Conservation (phyloP, 2,888 invertebrate genomes). For the Pristionchus exspectatus region DNA sequence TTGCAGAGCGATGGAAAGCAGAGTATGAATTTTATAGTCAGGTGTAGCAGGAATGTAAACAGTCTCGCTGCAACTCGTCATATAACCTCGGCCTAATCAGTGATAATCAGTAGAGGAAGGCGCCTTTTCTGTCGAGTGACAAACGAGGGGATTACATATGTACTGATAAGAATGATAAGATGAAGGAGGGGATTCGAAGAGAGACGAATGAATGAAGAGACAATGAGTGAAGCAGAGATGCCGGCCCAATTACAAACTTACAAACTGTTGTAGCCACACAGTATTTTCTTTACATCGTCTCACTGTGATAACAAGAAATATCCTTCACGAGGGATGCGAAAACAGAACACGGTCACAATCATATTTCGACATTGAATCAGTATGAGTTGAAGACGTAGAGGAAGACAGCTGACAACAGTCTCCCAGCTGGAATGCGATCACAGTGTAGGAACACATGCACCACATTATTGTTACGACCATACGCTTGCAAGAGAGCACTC, state of each 20-base stretch:
- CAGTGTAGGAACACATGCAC: background rate
- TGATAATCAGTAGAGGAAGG: slow-evolving; percentile 29
- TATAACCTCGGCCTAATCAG: slow-evolving; percentile 21
- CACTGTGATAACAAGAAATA: background rate
- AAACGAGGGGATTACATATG: slow-evolving; percentile 43
- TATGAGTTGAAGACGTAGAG: too few species aligned
- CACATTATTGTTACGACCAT: too few species aligned
- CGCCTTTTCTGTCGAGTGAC: slow-evolving; percentile 2
- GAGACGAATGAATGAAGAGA: background rate
- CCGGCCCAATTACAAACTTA: background rate
- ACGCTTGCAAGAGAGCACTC: too few species aligned
- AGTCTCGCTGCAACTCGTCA: background rate
- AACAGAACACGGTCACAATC: background rate
- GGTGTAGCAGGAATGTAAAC: background rate
- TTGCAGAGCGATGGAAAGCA: background rate
- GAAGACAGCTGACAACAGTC: too few species aligned
- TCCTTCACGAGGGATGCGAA: background rate
- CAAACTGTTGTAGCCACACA: too few species aligned
- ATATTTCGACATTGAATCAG: too few species aligned
- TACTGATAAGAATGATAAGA: slow-evolving; percentile 16
- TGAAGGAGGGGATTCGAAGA: background rate
- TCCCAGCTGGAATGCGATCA: too few species aligned
- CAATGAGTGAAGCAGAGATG: background rate
- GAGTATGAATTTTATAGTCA: background rate
- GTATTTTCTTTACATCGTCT: background rate